Base-by-base conservation (phyloP, 2,113 vertebrate species). In the Actinemys pallida region DNA sequence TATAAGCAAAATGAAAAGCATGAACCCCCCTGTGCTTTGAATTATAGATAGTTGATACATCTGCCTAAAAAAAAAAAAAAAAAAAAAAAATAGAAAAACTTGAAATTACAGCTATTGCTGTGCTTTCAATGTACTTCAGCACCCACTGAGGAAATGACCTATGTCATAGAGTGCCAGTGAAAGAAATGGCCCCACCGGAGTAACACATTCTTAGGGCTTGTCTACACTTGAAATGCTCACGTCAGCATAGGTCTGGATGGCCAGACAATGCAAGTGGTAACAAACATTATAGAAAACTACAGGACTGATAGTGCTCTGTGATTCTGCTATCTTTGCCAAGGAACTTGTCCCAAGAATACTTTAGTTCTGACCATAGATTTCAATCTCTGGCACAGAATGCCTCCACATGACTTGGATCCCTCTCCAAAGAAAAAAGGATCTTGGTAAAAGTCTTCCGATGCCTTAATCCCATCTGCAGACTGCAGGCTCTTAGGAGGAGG, bases 1-100 rank as follows among this genome's bases (percentile, higher is more conserved):
- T 96, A 96, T 96, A 97, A 97, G 75, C 47, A 87, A 97, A 97
- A 96, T 49, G 62, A 59, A 94, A 96, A 95, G 76, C 75, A 62
- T 72, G 83, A 93, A 88, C n/a, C 35, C 85, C 81, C 81, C 94
- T 92, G 57, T 14, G 3, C 62, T 92, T 94, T 96, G 91, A 95
- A 97, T 95, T 91, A 92, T 86, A 95, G 83, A 87, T 91, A 89
- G 84, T 62, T 93, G 88, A 94, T 96, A 89, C 9, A 35, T 92
- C 81, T 96, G 50, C 29, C 85, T 92, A 5, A 57, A 92, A 86
- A 82, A 89, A 91, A 90, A 5, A 57, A 92, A 86, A 82, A 89
- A 91, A 90, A 85, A 85, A 35, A 78, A 53, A 79, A 86, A 83
- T 53, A 49, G 83, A 87, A 95, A 95, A 78, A 72, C 83, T 54